Percentiles rank a stretch among this genome's conserved stretches.
These are phyloP conservation scores for Acanthosepion esculentum DNA, from an alignment of 2,888 invertebrate genomes.

Conservation along the genomic window DNA sequence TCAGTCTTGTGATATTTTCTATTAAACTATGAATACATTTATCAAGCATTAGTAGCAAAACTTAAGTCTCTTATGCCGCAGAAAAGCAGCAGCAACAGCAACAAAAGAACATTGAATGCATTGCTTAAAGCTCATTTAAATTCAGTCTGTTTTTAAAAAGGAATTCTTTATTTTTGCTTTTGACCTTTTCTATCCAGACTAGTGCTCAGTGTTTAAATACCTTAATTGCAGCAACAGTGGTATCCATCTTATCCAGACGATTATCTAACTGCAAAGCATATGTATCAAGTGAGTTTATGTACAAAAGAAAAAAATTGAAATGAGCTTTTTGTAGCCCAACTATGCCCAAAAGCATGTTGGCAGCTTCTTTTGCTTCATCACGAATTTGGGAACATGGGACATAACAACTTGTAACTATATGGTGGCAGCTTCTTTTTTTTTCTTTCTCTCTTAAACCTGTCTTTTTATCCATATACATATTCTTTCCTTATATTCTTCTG, in stretches of 20 bases:
- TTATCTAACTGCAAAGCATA: slow-evolving; percentile 6
- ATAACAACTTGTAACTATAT: slow-evolving; percentile 33
- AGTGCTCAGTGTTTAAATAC: slow-evolving; percentile 8
- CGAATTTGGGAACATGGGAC: slow-evolving; percentile 6
- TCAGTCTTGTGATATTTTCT: background rate
- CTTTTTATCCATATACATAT: background rate
- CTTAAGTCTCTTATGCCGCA: background rate
- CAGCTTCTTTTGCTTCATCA: slow-evolving; percentile 33
- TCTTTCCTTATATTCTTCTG: background rate
- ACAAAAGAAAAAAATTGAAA: background rate
- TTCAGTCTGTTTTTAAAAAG: background rate
- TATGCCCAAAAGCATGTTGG: slow-evolving; percentile 5
- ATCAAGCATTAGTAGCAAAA: background rate
- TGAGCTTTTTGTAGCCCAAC: slow-evolving; percentile 10
- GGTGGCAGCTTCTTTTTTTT: slow-evolving; percentile 23
- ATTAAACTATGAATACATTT: background rate
- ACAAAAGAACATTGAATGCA: background rate
- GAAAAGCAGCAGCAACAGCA: background rate
- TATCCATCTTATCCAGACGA: slow-evolving; percentile 13
- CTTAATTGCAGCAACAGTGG: slow-evolving; percentile 33
- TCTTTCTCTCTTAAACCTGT: background rate
- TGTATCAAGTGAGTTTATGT: background rate
- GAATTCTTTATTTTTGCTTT: background rate
- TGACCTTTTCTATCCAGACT: background rate
- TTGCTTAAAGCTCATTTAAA: slow-evolving; percentile 33